A percentile compares a stretch with the other conserved stretches of the same genome.
phyloP scores from a whole-genome alignment of 2,113 vertebrate genomes.

The Neogale vison region DNA sequence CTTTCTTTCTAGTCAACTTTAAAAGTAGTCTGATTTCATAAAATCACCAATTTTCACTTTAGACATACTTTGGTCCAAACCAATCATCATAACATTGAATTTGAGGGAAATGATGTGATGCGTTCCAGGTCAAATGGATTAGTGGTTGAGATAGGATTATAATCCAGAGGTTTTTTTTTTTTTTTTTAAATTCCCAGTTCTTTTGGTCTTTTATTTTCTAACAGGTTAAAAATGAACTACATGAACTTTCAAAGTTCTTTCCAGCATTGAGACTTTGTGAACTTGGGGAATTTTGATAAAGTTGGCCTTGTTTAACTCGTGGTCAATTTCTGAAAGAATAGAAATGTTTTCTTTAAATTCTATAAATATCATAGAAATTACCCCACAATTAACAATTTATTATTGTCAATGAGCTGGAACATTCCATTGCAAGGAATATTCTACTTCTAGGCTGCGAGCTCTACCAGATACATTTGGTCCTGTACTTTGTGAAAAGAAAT shows the following conservation, averaged over 20 bases:
- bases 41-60: background rate
- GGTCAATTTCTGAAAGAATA: conserved; percentile 34
- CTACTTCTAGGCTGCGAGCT: background rate
- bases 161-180: background rate
- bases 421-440: background rate
- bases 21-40: background rate
- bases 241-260: conserved; percentile 42
- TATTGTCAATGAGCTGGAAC: background rate
- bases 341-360: background rate
- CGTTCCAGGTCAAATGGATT: background rate
- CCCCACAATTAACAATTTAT: conserved; percentile 13
- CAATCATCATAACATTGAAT: background rate
- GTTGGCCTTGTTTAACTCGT: conserved; percentile 34
- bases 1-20: background rate
- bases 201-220: conserved; percentile 45
- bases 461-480: background rate
- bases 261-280: background rate
- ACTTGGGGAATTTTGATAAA: conserved; percentile 18
- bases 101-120: background rate
- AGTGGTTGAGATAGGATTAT: background rate
- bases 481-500: conserved; percentile 23
- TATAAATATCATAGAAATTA: conserved; percentile 44
- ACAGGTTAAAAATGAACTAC: conserved; percentile 34
- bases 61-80: background rate
- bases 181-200: background rate